These are phyloP conservation scores for Philotrypesis tridentata DNA, from an alignment of 1,140 invertebrate species.

Conservation along the genomic window DNA sequence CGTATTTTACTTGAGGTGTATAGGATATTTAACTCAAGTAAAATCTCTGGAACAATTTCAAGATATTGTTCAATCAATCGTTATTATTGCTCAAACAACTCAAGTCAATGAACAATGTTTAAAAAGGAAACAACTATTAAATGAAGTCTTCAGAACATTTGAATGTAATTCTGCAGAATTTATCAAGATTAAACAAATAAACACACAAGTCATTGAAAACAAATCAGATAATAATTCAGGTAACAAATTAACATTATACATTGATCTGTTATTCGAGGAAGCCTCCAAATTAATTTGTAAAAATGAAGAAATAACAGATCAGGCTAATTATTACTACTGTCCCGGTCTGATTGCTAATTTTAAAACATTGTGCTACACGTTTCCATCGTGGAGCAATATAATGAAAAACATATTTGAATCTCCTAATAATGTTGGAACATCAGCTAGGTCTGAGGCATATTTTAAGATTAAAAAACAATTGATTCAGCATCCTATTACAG, in stretches of 20 bases:
- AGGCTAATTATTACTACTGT: background rate
- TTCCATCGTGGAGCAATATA: slow-evolving; percentile 5
- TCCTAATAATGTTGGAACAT: background rate
- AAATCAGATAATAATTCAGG: too few relatives aligned
- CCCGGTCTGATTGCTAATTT: background rate
- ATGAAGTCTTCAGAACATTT: background rate
- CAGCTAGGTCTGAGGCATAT: slow-evolving; percentile 4
- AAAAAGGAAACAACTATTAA: background rate
- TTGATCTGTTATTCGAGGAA: background rate
- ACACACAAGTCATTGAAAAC: background rate
- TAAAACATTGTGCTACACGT: background rate
- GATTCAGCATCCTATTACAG: background rate
- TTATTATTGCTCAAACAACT: background rate
- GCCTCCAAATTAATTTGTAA: background rate
- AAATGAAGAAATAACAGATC: background rate
- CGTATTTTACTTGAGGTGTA: background rate
- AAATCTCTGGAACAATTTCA: background rate
- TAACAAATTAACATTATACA: background rate
- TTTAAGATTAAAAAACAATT: background rate
- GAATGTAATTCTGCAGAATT: background rate
- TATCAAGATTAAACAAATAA: too few relatives aligned
- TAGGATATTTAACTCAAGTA: background rate
- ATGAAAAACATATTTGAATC: background rate
- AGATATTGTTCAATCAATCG: background rate
- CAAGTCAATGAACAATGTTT: background rate